Percentiles rank a stretch among this genome's conserved stretches.
These are phyloP conservation scores for Taphrorychus bicolor DNA, from an alignment of 2,888 invertebrate species.

Conservation along the genomic window DNA sequence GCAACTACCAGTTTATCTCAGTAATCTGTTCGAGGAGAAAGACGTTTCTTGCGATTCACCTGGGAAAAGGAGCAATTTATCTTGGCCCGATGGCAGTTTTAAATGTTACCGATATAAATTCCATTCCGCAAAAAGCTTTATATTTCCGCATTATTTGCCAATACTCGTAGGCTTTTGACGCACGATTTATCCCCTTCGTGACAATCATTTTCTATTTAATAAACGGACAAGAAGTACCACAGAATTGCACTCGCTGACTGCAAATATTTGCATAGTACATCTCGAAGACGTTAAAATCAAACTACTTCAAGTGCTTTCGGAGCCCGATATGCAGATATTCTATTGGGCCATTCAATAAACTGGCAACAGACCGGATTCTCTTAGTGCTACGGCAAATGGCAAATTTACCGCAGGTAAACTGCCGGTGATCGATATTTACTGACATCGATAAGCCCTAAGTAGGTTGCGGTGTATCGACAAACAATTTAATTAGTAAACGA, in stretches of 20 bases:
- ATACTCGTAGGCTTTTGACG: conserved; percentile 1
- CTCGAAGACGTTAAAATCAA: neutral
- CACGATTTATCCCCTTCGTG: conserved; percentile 4
- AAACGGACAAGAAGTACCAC: too few species aligned
- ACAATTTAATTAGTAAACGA: neutral
- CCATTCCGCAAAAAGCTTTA: conserved; percentile 2
- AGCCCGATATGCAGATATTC: neutral
- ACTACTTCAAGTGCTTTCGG: neutral
- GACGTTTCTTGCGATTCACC: neutral
- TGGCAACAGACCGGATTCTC: neutral
- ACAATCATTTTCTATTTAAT: too few species aligned
- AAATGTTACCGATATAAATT: neutral
- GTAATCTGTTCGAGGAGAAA: neutral
- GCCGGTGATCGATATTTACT: neutral
- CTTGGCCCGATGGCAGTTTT: neutral
- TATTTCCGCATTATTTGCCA: neutral
- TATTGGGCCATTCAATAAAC: neutral
- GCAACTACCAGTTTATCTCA: neutral
- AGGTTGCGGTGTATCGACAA: neutral
- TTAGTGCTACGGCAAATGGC: conserved; percentile 1
- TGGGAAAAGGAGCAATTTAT: neutral
- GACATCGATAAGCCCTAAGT: neutral
- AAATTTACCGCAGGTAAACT: conserved; percentile 4
- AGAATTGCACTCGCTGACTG: too few species aligned
- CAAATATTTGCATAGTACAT: neutral